Base-by-base conservation (phyloP, 1,140 invertebrate genomes). In the Psilanteris sp. region DNA sequence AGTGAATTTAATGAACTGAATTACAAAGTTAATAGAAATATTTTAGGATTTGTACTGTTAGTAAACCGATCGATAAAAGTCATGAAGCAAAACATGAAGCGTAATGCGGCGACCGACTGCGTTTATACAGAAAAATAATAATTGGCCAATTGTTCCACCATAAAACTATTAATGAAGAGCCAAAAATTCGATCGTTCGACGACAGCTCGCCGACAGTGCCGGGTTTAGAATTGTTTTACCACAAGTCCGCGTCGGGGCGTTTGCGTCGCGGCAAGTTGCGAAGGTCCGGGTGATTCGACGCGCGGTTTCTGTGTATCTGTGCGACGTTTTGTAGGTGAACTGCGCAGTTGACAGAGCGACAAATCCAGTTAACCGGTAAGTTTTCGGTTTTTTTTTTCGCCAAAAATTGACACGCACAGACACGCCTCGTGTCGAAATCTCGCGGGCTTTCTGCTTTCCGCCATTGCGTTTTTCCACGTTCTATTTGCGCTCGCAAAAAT, bases 321-420 rank as follows among this genome's bases (percentile, higher is more conserved):
- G 74, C 78, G 75, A 68, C 75, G 36, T 73, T 73, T 73, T 54
- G 61, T 59, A 66, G 39, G 82, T 80, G 78, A 85, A 86, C 83
- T 87, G 85, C 85, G 85, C 85, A 85, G 82, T 87, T 87, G 79
- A 78, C 75, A 67, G 64, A 73, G 70, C 73, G 68, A 70, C 67
- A 73, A 77, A 55, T 82, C 79, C 77, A 71, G 79, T 64, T 62
- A 55, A 83, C 79, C 85, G 84, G 85, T 87, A 61, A 85, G 85
- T 85, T 81, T 79, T 78, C 18, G 64, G n/a, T 14, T 22, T 16
- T 13, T 66, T 54, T 39, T 36, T 0, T 1, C 1, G n/a, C 4
- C n/a, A 18, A 39, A 52, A 27, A 32, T 4, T 3, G 5, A 29
- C 2, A 29, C 24, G 3, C 24, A 26, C 1, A 1, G 24, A n/a